Evolutionary conservation across 30 jellyfish, hydroid and myxozoan genomes (phyloP), one percentile per base, ranked within the genome.

Genomic region (Nemopilema nomurai): DNA sequence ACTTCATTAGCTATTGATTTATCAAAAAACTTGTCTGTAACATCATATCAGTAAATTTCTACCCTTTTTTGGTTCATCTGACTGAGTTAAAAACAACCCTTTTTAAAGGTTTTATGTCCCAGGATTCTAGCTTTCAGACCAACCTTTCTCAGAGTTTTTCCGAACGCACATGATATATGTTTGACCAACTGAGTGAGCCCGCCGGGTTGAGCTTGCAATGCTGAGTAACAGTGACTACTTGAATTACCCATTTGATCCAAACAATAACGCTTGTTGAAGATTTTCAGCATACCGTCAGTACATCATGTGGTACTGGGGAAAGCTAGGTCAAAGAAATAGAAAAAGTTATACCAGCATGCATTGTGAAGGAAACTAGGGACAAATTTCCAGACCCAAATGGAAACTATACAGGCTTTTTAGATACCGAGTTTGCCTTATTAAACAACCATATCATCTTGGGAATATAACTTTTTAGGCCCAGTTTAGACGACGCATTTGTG

Each of bases 271-370:
- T 8, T 83, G 87, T 64, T 85, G 89, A 83, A 0, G 89, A 19
- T 57, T 20, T 25, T 49, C 94, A 13, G 89, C 89, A 3, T 85
- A 85, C 33, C 89, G 83, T 19, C 89, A 85, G 64, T 85, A 85
- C 57, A 28, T 9, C 4, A 1, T 85, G 27, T 85, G 94, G 94
- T 41, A 20, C 32, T 85, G 89, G 88, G 94, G 89, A 0, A 50
- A 62, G 23, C 87, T 83, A 16, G 88, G 92, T 1, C 49, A 33
- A 0, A 64, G 80, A 16, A 64, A 85, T 49, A 85, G 89, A 66
- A 85, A 76, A 62, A n/a, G 94, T 85, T 3, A 85, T 85, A 7
- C 89, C 94, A 1, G 29, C 94, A 18, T 74, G 89, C 32, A 8
- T 73, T 51, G 82, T 73, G 8, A 1, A 28, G 49, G 51, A 4